Evolutionary conservation across 1,140 invertebrate genomes (phyloP).

Genomic region (Camponotus vicinus): DNA sequence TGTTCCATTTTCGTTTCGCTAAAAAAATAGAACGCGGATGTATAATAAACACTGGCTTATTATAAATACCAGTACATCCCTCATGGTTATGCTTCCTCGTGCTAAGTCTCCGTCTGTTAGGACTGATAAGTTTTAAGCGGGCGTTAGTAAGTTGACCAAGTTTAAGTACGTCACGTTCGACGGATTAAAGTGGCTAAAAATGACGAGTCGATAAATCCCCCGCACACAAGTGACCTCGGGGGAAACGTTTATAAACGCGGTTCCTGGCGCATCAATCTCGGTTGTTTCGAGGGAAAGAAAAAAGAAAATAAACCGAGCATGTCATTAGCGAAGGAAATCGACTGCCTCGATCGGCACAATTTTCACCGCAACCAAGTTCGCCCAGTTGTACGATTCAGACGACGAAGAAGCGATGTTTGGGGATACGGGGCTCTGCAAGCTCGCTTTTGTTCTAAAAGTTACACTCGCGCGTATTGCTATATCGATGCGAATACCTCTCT

Average conservation of each 20-base stretch:
- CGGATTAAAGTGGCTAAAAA: slow-evolving; percentile 36
- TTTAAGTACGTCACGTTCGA: slow-evolving; percentile 11
- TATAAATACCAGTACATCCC: not conserved
- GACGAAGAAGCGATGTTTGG: slow-evolving; percentile 39
- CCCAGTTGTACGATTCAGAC: slow-evolving; percentile 9
- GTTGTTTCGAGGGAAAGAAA: slow-evolving; percentile 2
- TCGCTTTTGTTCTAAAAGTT: slow-evolving; percentile 55
- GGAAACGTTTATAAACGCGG: no score
- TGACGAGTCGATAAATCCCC: slow-evolving; percentile 5
- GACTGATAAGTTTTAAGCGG: slow-evolving; percentile 1
- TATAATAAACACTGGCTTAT: slow-evolving; percentile 2
- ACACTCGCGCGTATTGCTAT: not conserved
- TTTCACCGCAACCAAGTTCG: slow-evolving; percentile 14
- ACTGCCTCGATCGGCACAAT: not conserved
- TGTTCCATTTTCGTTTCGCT: not conserved
- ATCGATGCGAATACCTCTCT: slow-evolving; percentile 18
- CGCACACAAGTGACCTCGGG: no score
- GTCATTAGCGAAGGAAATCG: slow-evolving; percentile 16
- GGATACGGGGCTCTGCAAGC: slow-evolving; percentile 15
- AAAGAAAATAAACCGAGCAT: not conserved
- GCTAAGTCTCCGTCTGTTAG: not conserved
- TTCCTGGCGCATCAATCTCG: not conserved
- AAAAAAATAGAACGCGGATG: not conserved
- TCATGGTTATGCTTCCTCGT: not conserved
- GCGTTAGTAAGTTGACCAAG: not conserved